Conservation (phyloP, 2,113 vertebrate species). For the Bufo bufo region DNA sequence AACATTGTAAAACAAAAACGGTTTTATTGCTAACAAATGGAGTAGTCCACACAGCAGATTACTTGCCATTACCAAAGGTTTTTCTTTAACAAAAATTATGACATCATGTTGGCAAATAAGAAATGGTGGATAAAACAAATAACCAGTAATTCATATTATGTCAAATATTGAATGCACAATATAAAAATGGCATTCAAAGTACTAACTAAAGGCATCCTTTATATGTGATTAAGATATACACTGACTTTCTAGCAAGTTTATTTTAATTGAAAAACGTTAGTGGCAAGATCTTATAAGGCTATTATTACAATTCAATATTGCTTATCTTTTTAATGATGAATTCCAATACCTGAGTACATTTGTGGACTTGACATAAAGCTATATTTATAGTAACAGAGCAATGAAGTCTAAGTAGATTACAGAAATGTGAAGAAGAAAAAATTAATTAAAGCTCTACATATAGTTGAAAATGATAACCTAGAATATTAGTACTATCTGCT, state of each 20-base stretch:
- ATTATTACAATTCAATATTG: neutral
- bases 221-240: neutral
- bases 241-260: neutral
- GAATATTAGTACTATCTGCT: slow-evolving; percentile 5
- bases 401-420: neutral
- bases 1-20: slow-evolving; percentile 12
- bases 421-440: neutral
- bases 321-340: neutral
- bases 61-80: neutral
- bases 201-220: neutral
- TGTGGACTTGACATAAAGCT: neutral
- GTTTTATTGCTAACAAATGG: slow-evolving; percentile 47
- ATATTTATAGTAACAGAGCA: neutral
- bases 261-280: neutral
- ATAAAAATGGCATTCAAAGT: neutral
- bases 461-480: neutral
- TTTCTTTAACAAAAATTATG: neutral
- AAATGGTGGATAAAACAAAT: neutral
- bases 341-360: slow-evolving; percentile 34
- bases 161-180: neutral
- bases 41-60: slow-evolving; percentile 30
- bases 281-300: neutral
- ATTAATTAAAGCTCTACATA: slow-evolving; percentile 5
- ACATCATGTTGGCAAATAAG: neutral
- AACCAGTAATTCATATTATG: neutral